phyloP scores from a whole-genome alignment of 2,113 vertebrate species.

The Canis aureus region DNA sequence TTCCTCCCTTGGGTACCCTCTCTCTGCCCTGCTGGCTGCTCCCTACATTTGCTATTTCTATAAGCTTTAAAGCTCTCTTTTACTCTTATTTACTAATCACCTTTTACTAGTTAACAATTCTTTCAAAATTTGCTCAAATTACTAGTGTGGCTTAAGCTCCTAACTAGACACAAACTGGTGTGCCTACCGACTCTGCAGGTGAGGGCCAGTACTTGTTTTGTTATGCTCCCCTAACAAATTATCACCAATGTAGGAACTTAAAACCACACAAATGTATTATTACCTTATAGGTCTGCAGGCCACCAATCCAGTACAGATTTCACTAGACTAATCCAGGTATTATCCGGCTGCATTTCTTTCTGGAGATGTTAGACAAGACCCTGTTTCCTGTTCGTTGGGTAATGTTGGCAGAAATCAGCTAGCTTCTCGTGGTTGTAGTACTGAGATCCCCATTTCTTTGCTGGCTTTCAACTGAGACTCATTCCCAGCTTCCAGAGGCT shows the following conservation, averaged over 20 bases:
- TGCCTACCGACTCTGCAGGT: not conserved
- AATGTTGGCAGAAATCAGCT: not conserved
- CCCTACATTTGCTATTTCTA: not conserved
- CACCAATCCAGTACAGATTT: not conserved
- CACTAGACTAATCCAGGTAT: not conserved
- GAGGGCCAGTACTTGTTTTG: not conserved
- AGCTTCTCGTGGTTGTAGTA: not conserved
- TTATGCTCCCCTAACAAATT: not conserved
- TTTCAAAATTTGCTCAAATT: not conserved
- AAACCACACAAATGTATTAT: not conserved
- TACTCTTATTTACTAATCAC: not conserved
- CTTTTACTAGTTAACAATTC: not conserved
- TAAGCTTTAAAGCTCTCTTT: not conserved
- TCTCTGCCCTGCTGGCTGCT: not conserved
- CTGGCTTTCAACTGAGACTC: not conserved
- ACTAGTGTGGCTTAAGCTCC: not conserved
- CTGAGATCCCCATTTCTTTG: not conserved
- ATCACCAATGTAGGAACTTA: not conserved
- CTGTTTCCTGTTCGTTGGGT: not conserved
- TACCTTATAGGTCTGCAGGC: not conserved
- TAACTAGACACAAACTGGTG: not conserved
- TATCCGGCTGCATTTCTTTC: not conserved
- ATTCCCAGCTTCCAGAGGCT: not conserved
- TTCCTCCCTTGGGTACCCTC: not conserved
- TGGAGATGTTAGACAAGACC: not conserved